Conservation (phyloP, 2,797 vertebrate genomes). For the Hyperoplus immaculatus region DNA sequence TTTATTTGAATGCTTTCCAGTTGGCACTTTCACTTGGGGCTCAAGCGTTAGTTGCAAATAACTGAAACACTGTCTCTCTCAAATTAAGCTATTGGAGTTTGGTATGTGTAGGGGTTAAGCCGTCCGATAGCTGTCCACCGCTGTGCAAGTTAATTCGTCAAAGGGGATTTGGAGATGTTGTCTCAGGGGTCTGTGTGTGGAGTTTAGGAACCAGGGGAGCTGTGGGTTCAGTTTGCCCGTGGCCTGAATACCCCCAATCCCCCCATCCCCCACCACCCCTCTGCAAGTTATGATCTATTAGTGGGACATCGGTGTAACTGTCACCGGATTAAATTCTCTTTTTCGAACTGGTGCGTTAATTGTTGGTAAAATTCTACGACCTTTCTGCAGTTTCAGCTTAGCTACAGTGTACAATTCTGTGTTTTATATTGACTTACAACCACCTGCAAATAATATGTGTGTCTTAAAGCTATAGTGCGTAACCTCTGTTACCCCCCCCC, state of each 20-base stretch:
- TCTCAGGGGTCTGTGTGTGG: conserved; percentile 32
- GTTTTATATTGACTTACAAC: neutral
- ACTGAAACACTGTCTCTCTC: conserved; percentile 31
- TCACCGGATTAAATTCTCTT: conserved; percentile 23
- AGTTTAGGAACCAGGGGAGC: conserved; percentile 15
- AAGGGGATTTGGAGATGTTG: conserved; percentile 56
- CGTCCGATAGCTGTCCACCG: conserved; percentile 44
- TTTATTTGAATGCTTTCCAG: too few relatives aligned
- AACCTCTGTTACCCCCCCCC: too few relatives aligned
- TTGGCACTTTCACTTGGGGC: too few relatives aligned
- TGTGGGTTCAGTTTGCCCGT: conserved; percentile 11
- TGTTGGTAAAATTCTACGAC: neutral
- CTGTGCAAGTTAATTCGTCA: conserved; percentile 45
- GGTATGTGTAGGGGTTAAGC: conserved; percentile 58
- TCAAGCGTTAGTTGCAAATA: too few relatives aligned
- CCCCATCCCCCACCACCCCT: neutral
- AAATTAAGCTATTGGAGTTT: conserved; percentile 32
- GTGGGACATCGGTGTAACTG: conserved; percentile 26
- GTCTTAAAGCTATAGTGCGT: neutral
- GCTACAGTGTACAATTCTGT: neutral
- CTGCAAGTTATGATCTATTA: conserved; percentile 25
- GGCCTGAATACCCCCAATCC: too few relatives aligned
- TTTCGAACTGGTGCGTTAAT: neutral
- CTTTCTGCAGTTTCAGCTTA: neutral
- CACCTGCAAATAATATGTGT: neutral